A percentile compares a stretch with the other conserved stretches of the same genome.
Conservation (phyloP, 2,113 vertebrate species). For the Malurus cyaneus region DNA sequence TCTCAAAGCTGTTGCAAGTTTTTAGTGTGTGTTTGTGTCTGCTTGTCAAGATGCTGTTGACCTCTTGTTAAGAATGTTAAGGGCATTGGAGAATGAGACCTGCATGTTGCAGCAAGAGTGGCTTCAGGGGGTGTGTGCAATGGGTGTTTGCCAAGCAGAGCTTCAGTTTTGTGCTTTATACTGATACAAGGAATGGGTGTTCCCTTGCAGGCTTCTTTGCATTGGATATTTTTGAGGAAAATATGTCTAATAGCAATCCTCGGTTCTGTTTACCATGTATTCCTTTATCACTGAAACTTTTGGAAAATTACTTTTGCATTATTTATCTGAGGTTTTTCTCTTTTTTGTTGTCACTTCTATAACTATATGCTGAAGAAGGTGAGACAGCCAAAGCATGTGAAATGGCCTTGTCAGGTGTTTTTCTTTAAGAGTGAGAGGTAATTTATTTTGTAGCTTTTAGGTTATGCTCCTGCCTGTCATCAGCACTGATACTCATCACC, state of each 20-base stretch:
- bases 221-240: background rate
- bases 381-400: background rate
- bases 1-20: background rate
- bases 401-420: background rate
- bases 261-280: background rate
- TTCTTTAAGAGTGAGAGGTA: background rate
- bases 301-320: background rate
- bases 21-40: background rate
- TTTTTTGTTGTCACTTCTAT: background rate
- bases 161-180: background rate
- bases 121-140: background rate
- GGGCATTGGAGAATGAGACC: accelerated
- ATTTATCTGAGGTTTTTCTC: background rate
- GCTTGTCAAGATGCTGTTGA: background rate
- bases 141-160: background rate
- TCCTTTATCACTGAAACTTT: background rate
- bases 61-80: background rate
- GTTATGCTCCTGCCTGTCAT: background rate
- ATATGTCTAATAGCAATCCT: background rate
- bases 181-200: background rate
- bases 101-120: background rate
- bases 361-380: background rate
- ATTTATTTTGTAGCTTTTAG: background rate
- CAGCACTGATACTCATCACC: background rate
- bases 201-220: background rate